Evolutionary conservation across 1,140 invertebrate genomes (phyloP), one percentile per base, ranked within the genome.

Genomic region (Spodoptera litura): DNA sequence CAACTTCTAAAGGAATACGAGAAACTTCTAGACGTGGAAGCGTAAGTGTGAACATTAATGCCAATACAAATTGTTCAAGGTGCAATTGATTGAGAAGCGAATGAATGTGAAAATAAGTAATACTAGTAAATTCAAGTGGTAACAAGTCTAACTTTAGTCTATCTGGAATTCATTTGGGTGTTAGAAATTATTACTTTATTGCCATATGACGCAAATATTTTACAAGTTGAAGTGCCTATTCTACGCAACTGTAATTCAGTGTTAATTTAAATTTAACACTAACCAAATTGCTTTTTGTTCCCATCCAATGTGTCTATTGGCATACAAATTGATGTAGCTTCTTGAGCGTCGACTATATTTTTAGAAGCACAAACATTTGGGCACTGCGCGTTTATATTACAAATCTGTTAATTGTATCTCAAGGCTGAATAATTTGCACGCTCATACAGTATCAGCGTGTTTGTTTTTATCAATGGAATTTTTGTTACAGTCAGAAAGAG

Each of bases 1-100:
- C 95, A 96, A 75, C 94, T 98, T 2, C 96, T 97, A 12, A 95
- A 96, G 82, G 95, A 97, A 83, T 98, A 98, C 93, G 97, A 98
- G 87, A 95, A 96, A 59, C 90, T 98, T 6, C 95, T 98, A 27
- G 93, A 96, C 55, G 96, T 98, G 90, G 96, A 97, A 89, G 95
- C 95, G 97, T 97, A 91, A 95, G 94, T 93, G 76, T 66, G 15
- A 10, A 59, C 12, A 68, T 25, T 55, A 11, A n/a, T 35, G 66
- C 12, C 66, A 31, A 68, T 52, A 49, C 1, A 71, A 52, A 31
- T 2, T 70, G 51, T 20, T 59, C 55, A 61, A 74, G 55, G 44
- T 5, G 5, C 25, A 27, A 59, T 61, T 51, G 56, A n/a, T 61
- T 59, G 11, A 25, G 20, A 59, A 12, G 52, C 13, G 15, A 61